Conservation (phyloP, 2,888 invertebrate genomes). For the Drosophila acutilabella region DNA sequence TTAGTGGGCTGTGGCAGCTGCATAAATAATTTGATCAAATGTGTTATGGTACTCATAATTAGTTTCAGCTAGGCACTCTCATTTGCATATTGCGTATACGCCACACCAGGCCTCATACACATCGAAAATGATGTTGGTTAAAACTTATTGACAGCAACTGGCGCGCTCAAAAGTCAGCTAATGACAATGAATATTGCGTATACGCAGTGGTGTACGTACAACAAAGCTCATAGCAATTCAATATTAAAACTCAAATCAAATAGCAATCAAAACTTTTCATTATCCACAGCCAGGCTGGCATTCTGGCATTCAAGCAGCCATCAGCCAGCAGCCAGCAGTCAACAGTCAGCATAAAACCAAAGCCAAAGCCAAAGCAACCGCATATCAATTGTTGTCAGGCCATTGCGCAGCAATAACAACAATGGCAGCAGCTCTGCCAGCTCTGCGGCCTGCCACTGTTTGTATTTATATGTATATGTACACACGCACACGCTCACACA, state of each 20-base stretch:
- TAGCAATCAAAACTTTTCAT: constrained; percentile 80
- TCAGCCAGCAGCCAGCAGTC: constrained; percentile 6
- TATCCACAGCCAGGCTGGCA: constrained; percentile 55
- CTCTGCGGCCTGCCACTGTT: constrained; percentile 20
- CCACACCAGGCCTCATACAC: constrained; percentile 28
- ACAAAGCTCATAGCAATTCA: constrained; percentile 22
- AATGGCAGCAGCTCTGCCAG: constrained; percentile 19
- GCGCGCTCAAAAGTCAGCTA: constrained; percentile 20
- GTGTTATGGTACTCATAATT: constrained; percentile 66
- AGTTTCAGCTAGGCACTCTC: constrained; percentile 57
- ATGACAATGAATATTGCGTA: constrained; percentile 59
- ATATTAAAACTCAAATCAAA: constrained; percentile 73
- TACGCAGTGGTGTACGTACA: constrained; percentile 52
- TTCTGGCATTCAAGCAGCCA: no score
- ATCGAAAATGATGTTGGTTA: constrained; percentile 48
- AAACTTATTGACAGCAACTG: constrained; percentile 58
- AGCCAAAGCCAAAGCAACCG: constrained; percentile 57
- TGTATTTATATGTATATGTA: constrained; percentile 2
- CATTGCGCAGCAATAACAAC: constrained; percentile 47
- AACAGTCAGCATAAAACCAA: constrained; percentile 25
- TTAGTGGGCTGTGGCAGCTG: constrained; percentile 39
- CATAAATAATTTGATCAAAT: constrained; percentile 74
- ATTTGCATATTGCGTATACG: constrained; percentile 74
- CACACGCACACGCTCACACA: constrained; percentile 1
- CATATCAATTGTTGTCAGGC: constrained; percentile 73